Evolutionary conservation across 2,113 vertebrate genomes (phyloP), one percentile per base, ranked within the genome.

Genomic region (Leucosticte australis): DNA sequence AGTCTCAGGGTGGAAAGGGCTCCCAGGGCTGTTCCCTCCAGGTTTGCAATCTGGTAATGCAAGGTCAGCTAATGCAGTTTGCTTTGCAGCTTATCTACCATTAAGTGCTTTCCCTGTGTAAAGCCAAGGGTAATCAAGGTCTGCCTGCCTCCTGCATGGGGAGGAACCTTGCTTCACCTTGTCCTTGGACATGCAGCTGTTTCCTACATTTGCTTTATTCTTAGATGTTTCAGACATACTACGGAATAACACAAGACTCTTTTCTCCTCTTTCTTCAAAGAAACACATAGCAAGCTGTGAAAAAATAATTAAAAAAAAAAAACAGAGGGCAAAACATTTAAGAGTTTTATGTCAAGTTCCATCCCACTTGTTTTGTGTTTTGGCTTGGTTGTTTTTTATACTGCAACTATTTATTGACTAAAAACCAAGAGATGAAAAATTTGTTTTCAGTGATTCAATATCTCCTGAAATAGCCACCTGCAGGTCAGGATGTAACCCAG

Each of bases 91-190:
- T 95, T 91, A 94, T 92, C 82, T 89, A 8, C 53, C 3, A 0
- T 20, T 26, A 47, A 70, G 68, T 35, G 60, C 86, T 44, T 31
- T 83, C 46, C 31, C 64, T 12, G 0, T 2, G 55, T 6, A 76
- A 80, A 91, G 89, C 87, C 93, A 95, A 95, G 90, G 93, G 92
- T 47, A 83, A 39, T 20, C 89, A 96, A 92, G 91, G 87, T 63
- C 84, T 81, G 75, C 69, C 92, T 87, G 78, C 22, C 44, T n/a
- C n/a, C 57, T 68, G 60, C 49, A 10, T 2, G 17, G 50, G 30
- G 35, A 75, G 22, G 35, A 60, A 50, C 85, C 71, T 87, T 84
- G 84, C 27, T 74, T 90, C 87, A 78, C 95, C 82, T 92, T 90
- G 84, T 47, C 82, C 92, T 78, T 35, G 53, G 57, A 13, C 3